Conservation (phyloP, 2,797 vertebrate genomes). For the Delichon dasypus region DNA sequence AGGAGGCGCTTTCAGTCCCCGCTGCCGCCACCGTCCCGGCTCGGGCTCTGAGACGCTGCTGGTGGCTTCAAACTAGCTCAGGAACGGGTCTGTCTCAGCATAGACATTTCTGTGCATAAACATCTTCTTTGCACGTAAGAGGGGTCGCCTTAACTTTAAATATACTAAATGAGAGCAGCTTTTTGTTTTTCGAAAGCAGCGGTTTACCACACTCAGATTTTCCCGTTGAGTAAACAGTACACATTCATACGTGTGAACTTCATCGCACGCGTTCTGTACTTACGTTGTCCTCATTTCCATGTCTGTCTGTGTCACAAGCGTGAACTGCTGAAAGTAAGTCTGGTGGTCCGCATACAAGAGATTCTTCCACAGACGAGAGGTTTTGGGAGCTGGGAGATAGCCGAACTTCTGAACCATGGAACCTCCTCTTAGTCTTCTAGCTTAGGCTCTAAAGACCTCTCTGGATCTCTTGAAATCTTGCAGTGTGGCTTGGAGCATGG, state of each 20-base stretch:
- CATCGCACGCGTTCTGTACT: rapidly evolving
- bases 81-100: background rate
- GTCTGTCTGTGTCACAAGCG: background rate
- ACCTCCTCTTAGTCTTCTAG: background rate
- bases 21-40: background rate
- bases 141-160: background rate
- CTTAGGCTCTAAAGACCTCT: background rate
- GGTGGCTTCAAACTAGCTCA: rapidly evolving
- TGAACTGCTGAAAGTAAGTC: background rate
- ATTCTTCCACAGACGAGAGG: background rate
- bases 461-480: background rate
- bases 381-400: background rate
- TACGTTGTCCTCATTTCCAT: rapidly evolving
- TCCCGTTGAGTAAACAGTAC: rapidly evolving
- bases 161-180: background rate
- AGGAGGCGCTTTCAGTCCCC: background rate
- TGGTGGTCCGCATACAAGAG: background rate
- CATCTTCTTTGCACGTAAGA: rapidly evolving
- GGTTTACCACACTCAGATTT: background rate
- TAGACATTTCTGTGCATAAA: rapidly evolving
- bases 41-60: rapidly evolving
- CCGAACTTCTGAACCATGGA: background rate
- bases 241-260: background rate
- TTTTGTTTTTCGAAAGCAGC: background rate
- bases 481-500: background rate